A percentile compares a stretch with the other conserved stretches of the same genome.
These are phyloP conservation scores for Drosophila ezoana DNA, from an alignment of 2,888 invertebrate genomes.

Conservation along the genomic window DNA sequence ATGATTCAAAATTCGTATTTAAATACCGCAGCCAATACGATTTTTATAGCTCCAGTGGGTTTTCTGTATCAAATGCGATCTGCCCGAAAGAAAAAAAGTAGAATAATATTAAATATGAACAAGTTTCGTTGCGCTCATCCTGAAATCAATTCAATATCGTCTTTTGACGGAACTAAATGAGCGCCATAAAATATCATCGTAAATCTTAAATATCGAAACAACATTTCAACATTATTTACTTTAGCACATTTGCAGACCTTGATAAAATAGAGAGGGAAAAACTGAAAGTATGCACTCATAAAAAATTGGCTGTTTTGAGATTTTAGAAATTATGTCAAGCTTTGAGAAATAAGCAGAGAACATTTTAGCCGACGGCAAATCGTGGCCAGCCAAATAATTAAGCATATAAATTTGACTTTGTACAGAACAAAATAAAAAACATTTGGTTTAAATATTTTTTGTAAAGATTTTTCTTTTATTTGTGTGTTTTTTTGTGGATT, in stretches of 20 bases:
- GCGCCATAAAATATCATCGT: constrained; percentile 52
- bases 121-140: constrained; percentile 34
- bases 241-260: constrained; percentile 23
- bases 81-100: neutral
- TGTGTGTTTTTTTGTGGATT: constrained; percentile 69
- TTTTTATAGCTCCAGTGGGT: constrained; percentile 28
- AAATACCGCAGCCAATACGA: constrained; percentile 25
- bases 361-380: constrained; percentile 35
- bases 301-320: constrained; percentile 2
- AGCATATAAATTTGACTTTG: neutral
- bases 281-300: neutral
- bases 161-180: constrained; percentile 42
- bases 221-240: constrained; percentile 26
- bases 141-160: constrained; percentile 21
- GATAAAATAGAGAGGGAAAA: constrained; percentile 4
- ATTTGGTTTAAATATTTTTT: constrained; percentile 58
- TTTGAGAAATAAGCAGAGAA: neutral
- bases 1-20: constrained; percentile 47
- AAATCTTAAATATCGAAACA: constrained; percentile 54
- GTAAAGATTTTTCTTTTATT: constrained; percentile 81
- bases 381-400: neutral
- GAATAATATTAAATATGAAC: constrained; percentile 3
- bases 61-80: constrained; percentile 2
- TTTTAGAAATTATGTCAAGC: constrained; percentile 11
- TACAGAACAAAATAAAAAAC: constrained; percentile 30